Evolutionary conservation across 1,140 invertebrate species (phyloP).

Genomic region (Zaprionus camerounensis): DNA sequence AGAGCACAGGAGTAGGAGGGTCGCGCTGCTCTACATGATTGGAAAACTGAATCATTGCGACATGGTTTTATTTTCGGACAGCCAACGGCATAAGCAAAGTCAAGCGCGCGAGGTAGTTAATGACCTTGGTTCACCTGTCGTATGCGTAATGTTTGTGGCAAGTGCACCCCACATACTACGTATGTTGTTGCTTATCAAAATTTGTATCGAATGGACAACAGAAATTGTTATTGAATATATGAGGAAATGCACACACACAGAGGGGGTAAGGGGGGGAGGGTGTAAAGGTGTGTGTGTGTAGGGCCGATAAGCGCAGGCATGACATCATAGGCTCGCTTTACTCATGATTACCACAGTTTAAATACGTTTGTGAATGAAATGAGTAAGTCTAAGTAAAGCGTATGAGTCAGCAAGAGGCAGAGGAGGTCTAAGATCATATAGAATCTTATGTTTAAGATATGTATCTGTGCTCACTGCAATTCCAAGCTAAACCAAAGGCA

Average conservation of each 20-base stretch:
- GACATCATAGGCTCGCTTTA: constrained; percentile 64
- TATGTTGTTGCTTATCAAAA: constrained; percentile 47
- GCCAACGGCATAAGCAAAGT: constrained; percentile 44
- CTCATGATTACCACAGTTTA: neutral
- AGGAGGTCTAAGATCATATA: neutral
- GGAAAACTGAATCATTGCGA: constrained; percentile 70
- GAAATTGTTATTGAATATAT: constrained; percentile 29
- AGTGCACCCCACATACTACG: neutral
- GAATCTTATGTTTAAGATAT: neutral
- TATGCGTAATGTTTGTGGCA: constrained; percentile 59
- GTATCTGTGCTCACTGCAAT: neutral
- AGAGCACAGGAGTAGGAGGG: neutral
- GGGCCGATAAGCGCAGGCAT: constrained; percentile 36
- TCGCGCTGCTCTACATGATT: constrained; percentile 13
- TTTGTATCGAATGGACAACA: constrained; percentile 15
- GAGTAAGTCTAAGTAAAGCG: neutral
- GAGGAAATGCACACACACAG: constrained; percentile 19
- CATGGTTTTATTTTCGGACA: constrained; percentile 35
- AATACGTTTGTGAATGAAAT: constrained; percentile 40
- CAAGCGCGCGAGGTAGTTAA: constrained; percentile 57
- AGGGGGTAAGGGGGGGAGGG: neutral
- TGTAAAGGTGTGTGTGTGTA: neutral
- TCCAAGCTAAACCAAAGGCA: neutral
- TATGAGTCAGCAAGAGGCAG: neutral
- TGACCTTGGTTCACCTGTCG: constrained; percentile 80